phyloP scores from a whole-genome alignment of 2,113 vertebrate species.

The Crotalus helleri region DNA sequence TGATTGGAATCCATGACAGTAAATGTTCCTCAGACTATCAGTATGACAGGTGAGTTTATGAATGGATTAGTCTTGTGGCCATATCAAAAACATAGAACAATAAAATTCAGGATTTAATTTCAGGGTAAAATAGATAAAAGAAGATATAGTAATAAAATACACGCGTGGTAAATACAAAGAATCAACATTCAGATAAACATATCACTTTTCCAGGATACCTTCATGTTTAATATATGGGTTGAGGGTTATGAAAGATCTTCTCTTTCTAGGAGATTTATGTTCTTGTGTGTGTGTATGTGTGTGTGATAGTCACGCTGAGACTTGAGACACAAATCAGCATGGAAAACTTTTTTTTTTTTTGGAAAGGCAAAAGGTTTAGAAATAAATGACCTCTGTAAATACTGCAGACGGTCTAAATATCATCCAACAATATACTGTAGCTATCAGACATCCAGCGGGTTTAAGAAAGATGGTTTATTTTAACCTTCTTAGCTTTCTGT shows the following conservation, averaged over 20 bases:
- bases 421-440: neutral
- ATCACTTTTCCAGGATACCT: neutral
- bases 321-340: neutral
- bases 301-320: neutral
- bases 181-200: neutral
- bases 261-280: neutral
- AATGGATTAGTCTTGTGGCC: neutral
- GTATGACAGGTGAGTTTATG: too few species aligned
- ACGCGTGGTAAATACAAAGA: neutral
- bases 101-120: neutral
- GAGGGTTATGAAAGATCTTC: neutral
- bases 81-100: neutral
- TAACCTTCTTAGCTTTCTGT: conserved; percentile 70
- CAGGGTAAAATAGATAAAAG: neutral
- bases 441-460: conserved; percentile 57
- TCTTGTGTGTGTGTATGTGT: neutral
- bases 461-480: conserved; percentile 67
- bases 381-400: neutral
- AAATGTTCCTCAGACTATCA: neutral
- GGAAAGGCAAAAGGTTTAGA: neutral
- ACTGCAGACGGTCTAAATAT: conserved; percentile 22
- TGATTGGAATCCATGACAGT: neutral
- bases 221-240: neutral
- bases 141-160: neutral
- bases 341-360: neutral